phyloP scores from a whole-genome alignment of 2,888 invertebrate species.

The Antitype chi region DNA sequence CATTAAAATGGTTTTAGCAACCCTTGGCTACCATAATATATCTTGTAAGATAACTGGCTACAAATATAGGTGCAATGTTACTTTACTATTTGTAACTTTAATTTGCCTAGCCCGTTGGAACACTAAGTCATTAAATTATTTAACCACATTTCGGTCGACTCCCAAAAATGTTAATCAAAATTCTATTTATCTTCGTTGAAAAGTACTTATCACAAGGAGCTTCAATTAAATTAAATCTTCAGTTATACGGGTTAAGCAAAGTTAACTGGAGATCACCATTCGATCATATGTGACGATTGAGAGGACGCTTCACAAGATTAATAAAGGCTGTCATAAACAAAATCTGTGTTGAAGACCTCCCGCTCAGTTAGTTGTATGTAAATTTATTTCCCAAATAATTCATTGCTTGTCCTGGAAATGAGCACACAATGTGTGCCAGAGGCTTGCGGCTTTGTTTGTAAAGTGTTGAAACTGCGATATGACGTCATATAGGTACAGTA shows the following conservation, averaged over 20 bases:
- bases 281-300: slow-evolving; percentile 48
- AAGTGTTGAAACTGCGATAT: slow-evolving; percentile 82
- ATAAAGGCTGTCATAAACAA: slow-evolving; percentile 51
- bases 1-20: slow-evolving; percentile 18
- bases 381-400: slow-evolving; percentile 74
- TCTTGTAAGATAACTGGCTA: not conserved
- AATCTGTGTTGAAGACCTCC: slow-evolving; percentile 64
- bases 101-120: not conserved
- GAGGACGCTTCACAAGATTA: slow-evolving; percentile 41
- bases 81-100: not conserved
- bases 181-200: slow-evolving; percentile 85
- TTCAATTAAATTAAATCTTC: slow-evolving; percentile 84
- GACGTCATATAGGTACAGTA: slow-evolving; percentile 78
- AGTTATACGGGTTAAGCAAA: slow-evolving; percentile 74
- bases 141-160: slow-evolving; percentile 18
- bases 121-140: slow-evolving; percentile 8
- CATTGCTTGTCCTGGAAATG: slow-evolving; percentile 83
- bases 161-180: slow-evolving; percentile 74
- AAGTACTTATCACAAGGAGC: slow-evolving; percentile 68
- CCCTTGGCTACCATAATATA: slow-evolving; percentile 1
- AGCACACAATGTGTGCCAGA: slow-evolving; percentile 79
- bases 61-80: not conserved
- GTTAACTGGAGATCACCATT: slow-evolving; percentile 54
- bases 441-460: slow-evolving; percentile 81
- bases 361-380: slow-evolving; percentile 67